Evolutionary conservation across 2,888 invertebrate genomes (phyloP).

Genomic region (Seira musarum): DNA sequence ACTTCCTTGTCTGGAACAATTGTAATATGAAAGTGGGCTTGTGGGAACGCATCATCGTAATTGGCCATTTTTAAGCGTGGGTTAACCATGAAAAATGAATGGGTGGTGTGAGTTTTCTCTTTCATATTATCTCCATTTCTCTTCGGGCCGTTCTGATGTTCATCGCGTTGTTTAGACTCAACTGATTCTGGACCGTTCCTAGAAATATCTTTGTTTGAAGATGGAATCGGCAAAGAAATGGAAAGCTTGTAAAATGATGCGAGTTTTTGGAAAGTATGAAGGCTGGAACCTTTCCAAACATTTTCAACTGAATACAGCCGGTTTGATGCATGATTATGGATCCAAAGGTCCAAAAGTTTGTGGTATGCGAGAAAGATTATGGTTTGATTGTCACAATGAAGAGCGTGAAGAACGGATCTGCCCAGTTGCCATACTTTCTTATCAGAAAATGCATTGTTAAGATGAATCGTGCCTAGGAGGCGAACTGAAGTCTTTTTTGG

Average conservation of each 20-base stretch:
- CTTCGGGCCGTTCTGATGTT: background rate
- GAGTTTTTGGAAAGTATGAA: conserved; percentile 63
- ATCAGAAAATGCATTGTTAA: conserved; percentile 66
- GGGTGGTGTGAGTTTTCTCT: conserved; percentile 34
- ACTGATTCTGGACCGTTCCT: no score
- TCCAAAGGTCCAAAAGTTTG: conserved; percentile 67
- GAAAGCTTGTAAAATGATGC: conserved; percentile 65
- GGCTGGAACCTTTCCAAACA: conserved; percentile 67
- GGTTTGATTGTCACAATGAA: conserved; percentile 54
- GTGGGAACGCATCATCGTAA: conserved; percentile 57
- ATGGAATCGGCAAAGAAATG: conserved; percentile 44
- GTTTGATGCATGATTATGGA: conserved; percentile 61
- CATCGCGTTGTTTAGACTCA: no score
- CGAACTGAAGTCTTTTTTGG: conserved; percentile 37
- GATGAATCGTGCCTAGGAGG: conserved; percentile 49
- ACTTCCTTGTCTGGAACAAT: conserved; percentile 63
- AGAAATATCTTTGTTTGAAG: background rate
- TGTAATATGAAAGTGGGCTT: conserved; percentile 60
- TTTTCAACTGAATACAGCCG: conserved; percentile 62
- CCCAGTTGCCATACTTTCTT: conserved; percentile 64
- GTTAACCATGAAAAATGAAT: conserved; percentile 65
- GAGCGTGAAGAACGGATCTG: conserved; percentile 61
- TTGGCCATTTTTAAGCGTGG: conserved; percentile 61
- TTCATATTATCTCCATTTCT: background rate
- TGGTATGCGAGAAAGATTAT: conserved; percentile 66